Evolutionary conservation across 2,797 vertebrate species (phyloP).

Genomic region (Tapirus indicus): DNA sequence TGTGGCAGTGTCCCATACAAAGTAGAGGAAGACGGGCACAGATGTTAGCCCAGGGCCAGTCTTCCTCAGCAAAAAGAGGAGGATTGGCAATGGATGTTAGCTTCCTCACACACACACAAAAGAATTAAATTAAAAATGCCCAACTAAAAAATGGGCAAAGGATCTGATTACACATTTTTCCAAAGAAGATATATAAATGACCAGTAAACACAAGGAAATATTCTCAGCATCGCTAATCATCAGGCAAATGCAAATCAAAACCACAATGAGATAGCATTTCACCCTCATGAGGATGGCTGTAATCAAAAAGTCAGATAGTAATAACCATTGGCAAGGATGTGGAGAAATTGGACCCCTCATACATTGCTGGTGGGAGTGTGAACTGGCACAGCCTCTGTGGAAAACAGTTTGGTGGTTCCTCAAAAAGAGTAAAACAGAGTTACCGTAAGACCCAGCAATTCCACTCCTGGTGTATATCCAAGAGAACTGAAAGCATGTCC

Average conservation of each 20-base stretch:
- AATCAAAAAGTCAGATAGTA: background rate
- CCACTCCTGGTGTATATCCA: background rate
- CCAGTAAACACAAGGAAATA: background rate
- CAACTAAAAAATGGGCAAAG: background rate
- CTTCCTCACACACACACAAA: too few species aligned
- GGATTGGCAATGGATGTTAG: too few species aligned
- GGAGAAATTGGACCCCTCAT: background rate
- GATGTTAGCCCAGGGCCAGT: too few species aligned
- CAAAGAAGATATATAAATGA: background rate
- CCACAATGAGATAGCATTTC: background rate
- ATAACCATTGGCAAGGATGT: background rate
- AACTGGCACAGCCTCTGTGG: background rate
- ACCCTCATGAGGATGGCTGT: background rate
- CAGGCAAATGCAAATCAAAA: background rate
- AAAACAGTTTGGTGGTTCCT: background rate
- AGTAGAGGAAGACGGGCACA: too few species aligned
- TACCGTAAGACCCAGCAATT: background rate
- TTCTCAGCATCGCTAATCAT: background rate
- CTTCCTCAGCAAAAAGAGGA: too few species aligned
- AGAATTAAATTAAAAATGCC: too few species aligned
- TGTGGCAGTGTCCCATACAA: too few species aligned
- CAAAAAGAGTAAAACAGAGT: background rate
- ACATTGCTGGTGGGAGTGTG: background rate
- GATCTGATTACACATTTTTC: background rate
- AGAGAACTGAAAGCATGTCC: background rate